These are phyloP conservation scores for Pituophis catenifer DNA, from an alignment of 2,113 vertebrate genomes.

Conservation along the genomic window DNA sequence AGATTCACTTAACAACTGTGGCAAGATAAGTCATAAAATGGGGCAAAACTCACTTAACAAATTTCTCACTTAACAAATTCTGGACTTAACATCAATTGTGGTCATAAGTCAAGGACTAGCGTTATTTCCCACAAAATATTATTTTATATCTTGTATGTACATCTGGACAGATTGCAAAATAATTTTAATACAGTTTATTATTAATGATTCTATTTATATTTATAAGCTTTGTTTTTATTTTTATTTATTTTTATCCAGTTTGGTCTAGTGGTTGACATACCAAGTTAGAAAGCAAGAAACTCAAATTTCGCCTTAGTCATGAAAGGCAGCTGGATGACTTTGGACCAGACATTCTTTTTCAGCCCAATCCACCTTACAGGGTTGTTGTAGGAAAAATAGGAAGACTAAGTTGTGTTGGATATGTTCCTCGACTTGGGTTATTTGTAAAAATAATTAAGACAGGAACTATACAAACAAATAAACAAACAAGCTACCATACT, in stretches of 20 bases:
- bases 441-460: not conserved
- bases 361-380: not conserved
- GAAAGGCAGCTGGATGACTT: no score
- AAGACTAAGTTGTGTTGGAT: not conserved
- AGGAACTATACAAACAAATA: not conserved
- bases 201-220: not conserved
- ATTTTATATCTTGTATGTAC: constrained; percentile 13
- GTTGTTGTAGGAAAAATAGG: not conserved
- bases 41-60: no score
- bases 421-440: not conserved
- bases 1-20: no score
- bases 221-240: not conserved
- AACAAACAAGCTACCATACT: not conserved
- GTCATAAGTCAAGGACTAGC: not conserved
- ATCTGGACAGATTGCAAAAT: not conserved
- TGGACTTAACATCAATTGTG: no score
- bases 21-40: no score
- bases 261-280: no score
- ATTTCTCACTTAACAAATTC: no score
- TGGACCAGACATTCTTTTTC: not conserved
- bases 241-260: no score
- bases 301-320: no score
- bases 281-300: no score
- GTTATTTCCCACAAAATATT: constrained; percentile 37
- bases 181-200: not conserved